A percentile compares a stretch with the other conserved stretches of the same genome.
phyloP scores from a whole-genome alignment of 2,888 invertebrate genomes.

The Cenopis cana region DNA sequence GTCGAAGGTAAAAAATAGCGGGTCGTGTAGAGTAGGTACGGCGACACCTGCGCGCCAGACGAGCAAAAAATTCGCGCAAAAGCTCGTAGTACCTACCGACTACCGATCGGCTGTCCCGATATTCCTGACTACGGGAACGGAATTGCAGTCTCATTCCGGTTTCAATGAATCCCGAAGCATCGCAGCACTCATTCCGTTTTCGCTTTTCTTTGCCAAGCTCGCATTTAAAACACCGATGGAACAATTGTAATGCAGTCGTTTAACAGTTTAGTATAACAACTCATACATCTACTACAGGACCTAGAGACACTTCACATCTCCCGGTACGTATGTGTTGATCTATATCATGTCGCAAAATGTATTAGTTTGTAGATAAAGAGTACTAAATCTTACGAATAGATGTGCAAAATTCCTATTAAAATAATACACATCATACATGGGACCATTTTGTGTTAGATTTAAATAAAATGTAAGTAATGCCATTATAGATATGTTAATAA shows the following conservation, averaged over 20 bases:
- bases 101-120: constrained; percentile 32
- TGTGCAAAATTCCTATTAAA: background rate
- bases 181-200: constrained; percentile 21
- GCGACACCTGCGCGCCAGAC: constrained; percentile 45
- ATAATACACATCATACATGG: no score
- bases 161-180: constrained; percentile 15
- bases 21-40: constrained; percentile 18
- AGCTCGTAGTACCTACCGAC: constrained; percentile 25
- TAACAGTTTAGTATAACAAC: constrained; percentile 18
- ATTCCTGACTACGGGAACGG: constrained; percentile 23
- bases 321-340: background rate
- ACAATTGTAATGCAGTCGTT: constrained; percentile 24
- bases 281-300: background rate
- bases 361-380: background rate
- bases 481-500: background rate
- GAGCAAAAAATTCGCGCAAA: constrained; percentile 43
- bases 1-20: constrained; percentile 41
- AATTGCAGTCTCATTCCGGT: constrained; percentile 36
- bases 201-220: constrained; percentile 16
- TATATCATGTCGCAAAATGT: background rate
- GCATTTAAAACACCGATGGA: constrained; percentile 25
- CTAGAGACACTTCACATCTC: no score
- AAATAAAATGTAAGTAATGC: background rate
- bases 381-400: background rate
- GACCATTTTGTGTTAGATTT: no score